These are phyloP conservation scores for Physella acuta DNA, from an alignment of 1,140 invertebrate genomes.

Conservation along the genomic window DNA sequence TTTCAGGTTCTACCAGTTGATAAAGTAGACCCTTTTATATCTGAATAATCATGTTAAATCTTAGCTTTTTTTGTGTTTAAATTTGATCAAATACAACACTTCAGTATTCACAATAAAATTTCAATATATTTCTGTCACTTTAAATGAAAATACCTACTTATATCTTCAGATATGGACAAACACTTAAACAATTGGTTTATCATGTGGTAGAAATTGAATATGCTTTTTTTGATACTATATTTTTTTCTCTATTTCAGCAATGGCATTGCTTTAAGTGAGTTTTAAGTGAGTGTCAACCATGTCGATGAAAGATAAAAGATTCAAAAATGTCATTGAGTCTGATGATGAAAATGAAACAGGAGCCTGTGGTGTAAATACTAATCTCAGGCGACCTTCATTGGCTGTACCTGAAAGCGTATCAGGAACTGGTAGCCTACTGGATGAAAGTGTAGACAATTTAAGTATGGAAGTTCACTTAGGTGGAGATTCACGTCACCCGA, in stretches of 20 bases:
- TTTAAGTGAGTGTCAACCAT: neutral
- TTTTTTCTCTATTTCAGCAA: neutral
- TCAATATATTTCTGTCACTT: too few species aligned
- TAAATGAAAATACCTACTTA: too few species aligned
- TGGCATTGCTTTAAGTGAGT: neutral
- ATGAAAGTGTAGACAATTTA: constrained; percentile 46
- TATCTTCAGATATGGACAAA: too few species aligned
- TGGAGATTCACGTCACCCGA: constrained; percentile 53
- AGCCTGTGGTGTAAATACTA: constrained; percentile 33
- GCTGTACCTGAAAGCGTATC: constrained; percentile 25
- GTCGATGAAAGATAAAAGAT: constrained; percentile 24
- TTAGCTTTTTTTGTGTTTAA: too few species aligned
- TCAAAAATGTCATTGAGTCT: constrained; percentile 19
- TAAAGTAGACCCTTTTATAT: too few species aligned
- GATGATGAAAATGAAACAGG: constrained; percentile 35
- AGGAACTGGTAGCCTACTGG: constrained; percentile 32
- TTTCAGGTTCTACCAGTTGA: too few species aligned
- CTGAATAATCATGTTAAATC: too few species aligned
- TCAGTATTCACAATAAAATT: too few species aligned
- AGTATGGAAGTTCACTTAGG: constrained; percentile 56
- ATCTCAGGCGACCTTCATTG: neutral
- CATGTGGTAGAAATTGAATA: too few species aligned
- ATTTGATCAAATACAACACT: too few species aligned
- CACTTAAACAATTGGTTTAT: too few species aligned
- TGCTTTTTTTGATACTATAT: too few species aligned